Evolutionary conservation across 2,113 vertebrate genomes (phyloP).

Genomic region (Murina feae): DNA sequence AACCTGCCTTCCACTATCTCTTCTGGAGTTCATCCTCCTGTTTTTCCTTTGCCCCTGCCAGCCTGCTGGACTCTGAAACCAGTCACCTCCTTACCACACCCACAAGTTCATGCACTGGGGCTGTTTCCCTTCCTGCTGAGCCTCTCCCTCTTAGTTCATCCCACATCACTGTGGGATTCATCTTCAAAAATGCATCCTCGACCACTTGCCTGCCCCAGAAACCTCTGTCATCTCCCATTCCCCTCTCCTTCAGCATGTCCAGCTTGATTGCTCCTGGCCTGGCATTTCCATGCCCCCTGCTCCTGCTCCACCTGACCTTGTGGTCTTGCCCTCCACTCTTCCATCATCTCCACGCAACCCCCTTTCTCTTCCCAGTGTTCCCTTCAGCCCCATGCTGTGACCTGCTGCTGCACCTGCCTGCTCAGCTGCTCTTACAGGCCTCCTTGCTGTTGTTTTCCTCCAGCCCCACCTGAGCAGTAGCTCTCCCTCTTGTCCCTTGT

Average conservation of each 20-base stretch:
- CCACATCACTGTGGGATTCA: not conserved
- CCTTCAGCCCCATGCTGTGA: not conserved
- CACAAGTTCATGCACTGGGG: not conserved
- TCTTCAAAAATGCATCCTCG: not conserved
- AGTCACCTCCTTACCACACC: not conserved
- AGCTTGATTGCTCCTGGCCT: not conserved
- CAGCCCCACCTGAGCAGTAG: not conserved
- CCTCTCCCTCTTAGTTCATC: not conserved
- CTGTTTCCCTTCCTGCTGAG: not conserved
- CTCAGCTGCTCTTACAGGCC: not conserved
- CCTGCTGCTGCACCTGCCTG: not conserved
- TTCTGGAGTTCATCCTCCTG: not conserved
- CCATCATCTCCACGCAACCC: not conserved
- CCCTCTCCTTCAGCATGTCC: not conserved
- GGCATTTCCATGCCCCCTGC: not conserved
- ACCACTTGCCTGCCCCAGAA: not conserved
- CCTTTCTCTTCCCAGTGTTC: not conserved
- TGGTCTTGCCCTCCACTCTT: not conserved
- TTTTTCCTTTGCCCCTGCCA: not conserved
- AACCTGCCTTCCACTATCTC: not conserved
- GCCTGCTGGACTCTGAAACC: not conserved
- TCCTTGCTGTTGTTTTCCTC: not conserved
- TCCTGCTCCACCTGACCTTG: not conserved
- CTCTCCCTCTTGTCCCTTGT: not conserved
- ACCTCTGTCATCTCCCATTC: not conserved